Base-by-base conservation (phyloP, 2,113 vertebrate species). In the Channa maculata region DNA sequence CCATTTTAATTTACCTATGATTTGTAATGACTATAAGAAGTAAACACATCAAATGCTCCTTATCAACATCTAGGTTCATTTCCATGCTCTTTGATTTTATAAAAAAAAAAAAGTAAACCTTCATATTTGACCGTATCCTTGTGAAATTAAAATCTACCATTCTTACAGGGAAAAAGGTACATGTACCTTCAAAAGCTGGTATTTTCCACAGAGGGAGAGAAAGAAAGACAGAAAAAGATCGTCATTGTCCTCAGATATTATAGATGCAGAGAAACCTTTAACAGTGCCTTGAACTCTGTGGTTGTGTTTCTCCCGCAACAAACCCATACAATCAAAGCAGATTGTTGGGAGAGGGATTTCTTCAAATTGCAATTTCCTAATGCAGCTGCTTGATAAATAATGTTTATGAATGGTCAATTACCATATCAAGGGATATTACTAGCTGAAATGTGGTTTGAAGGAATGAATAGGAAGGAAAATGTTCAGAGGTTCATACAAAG, bases 391-490 rank as follows among this genome's bases (percentile, higher is more conserved):
- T 80, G 79, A 82, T 73, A 86, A 68, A 88, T 87, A 75, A 79
- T 90, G 84, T 89, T 91, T 90, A 84, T 76, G 53, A 75, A 75
- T 55, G 58, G 81, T 67, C 83, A 82, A 85, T 89, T 89, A 84
- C 80, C 86, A 90, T 84, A 83, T 88, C 64, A 82, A 78, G 72
- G 69, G 58, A 65, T 71, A 83, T 83, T 79, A 82, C 71, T 8
- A 52, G 71, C 78, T 73, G 70, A 75, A 80, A 36, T 54, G 71
- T 38, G 55, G 78, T 65, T 64, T 58, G 58, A 67, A 45, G 67
- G 48, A 86, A 78, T 88, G 51, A 86, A 85, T 77, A 52, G 58
- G 53, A 70, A 68, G 60, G 68, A 15, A 88, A 81, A 83, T 15
- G n/a, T 84, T 81, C 48, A 50, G 33, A 80, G 79, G 79, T 90